Percentiles rank a stretch among this genome's conserved stretches.
These are phyloP conservation scores for Styela plicata DNA, from an alignment of 23 tunicate genomes.

Conservation along the genomic window DNA sequence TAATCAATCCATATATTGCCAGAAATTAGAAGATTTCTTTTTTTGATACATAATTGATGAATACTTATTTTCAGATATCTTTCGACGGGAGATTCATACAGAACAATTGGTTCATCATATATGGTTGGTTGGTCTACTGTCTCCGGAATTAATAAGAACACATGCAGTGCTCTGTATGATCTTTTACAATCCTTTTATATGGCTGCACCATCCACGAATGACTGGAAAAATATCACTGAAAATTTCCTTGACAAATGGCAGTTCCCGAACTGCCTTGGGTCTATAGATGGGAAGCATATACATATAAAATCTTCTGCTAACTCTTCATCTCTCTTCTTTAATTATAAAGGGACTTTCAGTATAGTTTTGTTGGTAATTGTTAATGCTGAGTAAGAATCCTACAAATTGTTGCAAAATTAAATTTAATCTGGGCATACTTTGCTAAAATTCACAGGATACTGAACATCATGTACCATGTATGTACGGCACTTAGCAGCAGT, in stretches of 20 bases:
- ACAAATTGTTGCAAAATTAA: background rate
- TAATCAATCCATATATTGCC: too few relatives aligned
- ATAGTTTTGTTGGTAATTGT: background rate
- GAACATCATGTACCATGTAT: background rate
- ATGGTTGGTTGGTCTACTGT: background rate
- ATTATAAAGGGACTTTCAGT: background rate
- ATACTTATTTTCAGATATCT: background rate
- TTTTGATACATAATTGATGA: too few relatives aligned
- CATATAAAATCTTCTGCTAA: background rate
- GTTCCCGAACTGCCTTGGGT: too few relatives aligned
- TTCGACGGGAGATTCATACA: background rate
- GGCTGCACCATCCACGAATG: too few relatives aligned
- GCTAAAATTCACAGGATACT: background rate
- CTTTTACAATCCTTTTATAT: background rate
- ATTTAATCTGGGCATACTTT: background rate
- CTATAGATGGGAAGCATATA: background rate
- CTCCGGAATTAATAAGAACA: background rate
- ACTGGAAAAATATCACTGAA: too few relatives aligned
- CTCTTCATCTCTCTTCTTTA: background rate
- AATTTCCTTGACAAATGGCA: too few relatives aligned
- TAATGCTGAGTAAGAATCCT: background rate
- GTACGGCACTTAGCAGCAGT: too few relatives aligned
- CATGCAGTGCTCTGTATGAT: background rate
- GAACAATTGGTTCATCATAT: background rate
- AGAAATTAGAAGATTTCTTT: too few relatives aligned